Conservation (phyloP, 1,140 invertebrate genomes). For the Calycopis cecrops region DNA sequence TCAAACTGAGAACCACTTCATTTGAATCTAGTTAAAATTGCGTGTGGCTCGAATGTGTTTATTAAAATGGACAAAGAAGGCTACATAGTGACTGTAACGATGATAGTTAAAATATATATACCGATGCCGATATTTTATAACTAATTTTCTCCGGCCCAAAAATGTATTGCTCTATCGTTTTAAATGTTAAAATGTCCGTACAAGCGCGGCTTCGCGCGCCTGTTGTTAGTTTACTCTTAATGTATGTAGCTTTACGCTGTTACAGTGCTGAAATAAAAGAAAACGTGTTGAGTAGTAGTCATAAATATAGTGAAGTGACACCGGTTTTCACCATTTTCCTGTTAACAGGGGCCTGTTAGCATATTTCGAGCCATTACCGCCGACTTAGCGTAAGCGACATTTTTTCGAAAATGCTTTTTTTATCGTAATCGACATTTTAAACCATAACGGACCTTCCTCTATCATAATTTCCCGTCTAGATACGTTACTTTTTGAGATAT, state of each 20-base stretch:
- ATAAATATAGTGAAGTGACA: conserved; percentile 65
- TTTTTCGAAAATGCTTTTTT: too few species aligned
- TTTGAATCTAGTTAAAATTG: too few species aligned
- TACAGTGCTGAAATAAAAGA: conserved; percentile 57
- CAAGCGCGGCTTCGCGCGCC: conserved; percentile 26
- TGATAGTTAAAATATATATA: not conserved
- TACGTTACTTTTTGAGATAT: too few species aligned
- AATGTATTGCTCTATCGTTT: conserved; percentile 12
- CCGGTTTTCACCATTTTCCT: conserved; percentile 64
- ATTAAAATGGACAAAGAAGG: too few species aligned
- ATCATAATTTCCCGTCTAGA: too few species aligned
- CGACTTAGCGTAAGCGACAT: too few species aligned
- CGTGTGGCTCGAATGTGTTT: too few species aligned
- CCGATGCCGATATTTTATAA: not conserved
- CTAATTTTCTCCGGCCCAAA: conserved; percentile 6
- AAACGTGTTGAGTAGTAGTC: conserved; percentile 61
- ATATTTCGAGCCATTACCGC: too few species aligned
- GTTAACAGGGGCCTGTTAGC: conserved; percentile 56
- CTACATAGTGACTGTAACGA: too few species aligned
- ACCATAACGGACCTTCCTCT: too few species aligned
- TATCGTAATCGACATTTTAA: too few species aligned
- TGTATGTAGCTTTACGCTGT: conserved; percentile 52
- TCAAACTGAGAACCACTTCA: too few species aligned
- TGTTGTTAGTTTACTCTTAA: conserved; percentile 41
- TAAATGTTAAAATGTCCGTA: conserved; percentile 31